Conservation (phyloP, 2,113 vertebrate genomes). For the Puma concolor region DNA sequence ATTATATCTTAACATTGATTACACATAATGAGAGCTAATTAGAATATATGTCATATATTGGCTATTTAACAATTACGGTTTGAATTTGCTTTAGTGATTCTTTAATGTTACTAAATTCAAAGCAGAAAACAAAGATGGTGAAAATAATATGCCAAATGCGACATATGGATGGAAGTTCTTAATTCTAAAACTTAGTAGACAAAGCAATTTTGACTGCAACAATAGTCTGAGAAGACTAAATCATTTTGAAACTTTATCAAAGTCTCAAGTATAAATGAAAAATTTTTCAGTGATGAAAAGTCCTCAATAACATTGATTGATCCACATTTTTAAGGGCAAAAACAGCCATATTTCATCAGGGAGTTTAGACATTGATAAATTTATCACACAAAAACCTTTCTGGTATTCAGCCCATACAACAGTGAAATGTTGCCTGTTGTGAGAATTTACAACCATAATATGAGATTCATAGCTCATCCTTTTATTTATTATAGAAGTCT, state of each 20-base stretch:
- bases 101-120: background rate
- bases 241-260: constrained; percentile 73
- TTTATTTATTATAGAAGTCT: constrained; percentile 82
- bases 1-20: background rate
- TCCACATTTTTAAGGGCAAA: constrained; percentile 83
- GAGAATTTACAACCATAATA: constrained; percentile 82
- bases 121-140: background rate
- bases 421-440: constrained; percentile 76
- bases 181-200: constrained; percentile 7
- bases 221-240: constrained; percentile 49
- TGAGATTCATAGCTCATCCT: constrained; percentile 77
- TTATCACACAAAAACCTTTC: constrained; percentile 69
- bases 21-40: background rate
- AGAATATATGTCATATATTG: background rate
- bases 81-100: background rate
- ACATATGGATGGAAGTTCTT: background rate
- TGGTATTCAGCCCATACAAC: constrained; percentile 67
- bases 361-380: constrained; percentile 83
- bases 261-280: constrained; percentile 77
- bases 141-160: background rate
- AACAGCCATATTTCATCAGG: constrained; percentile 81
- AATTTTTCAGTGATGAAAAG: constrained; percentile 80
- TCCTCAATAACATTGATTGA: constrained; percentile 83
- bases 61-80: background rate
- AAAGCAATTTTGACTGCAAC: background rate